Evolutionary conservation across 64 coral and sea anemone species (phyloP).

Genomic region (Dendrophyllia cribrosa): DNA sequence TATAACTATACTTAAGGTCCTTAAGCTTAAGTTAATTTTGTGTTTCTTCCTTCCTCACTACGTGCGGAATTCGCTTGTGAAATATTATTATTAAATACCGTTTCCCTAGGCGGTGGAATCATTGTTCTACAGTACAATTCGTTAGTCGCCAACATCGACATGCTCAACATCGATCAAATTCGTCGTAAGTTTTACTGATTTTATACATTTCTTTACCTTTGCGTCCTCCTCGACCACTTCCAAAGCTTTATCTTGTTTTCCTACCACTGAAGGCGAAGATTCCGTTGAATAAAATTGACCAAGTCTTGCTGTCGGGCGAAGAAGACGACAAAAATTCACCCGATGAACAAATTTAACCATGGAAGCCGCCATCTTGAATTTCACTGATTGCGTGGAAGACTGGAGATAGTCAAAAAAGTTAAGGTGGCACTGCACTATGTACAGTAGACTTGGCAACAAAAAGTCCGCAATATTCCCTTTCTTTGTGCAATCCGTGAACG

Average conservation of each 20-base stretch:
- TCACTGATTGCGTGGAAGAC: not conserved
- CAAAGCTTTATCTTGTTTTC: conserved; percentile 43
- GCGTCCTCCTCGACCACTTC: conserved; percentile 40
- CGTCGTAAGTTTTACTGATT: no score
- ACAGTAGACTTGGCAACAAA: not conserved
- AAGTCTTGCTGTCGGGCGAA: not conserved
- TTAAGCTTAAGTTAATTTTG: no score
- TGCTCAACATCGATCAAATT: no score
- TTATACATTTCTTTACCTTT: conserved; percentile 30
- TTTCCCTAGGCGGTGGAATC: no score
- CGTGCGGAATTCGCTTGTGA: no score
- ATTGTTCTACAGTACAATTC: no score
- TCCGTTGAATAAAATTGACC: not conserved
- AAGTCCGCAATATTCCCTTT: no score
- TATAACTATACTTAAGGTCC: no score
- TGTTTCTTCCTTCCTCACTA: no score
- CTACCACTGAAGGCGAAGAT: conserved; percentile 24
- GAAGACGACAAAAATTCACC: conserved; percentile 21
- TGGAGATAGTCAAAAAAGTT: not conserved
- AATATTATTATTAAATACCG: no score
- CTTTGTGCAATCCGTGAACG: no score
- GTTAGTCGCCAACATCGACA: no score
- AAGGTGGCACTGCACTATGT: not conserved
- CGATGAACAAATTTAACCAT: not conserved
- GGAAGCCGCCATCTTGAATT: conserved; percentile 30